Evolutionary conservation across 2,113 vertebrate genomes (phyloP), one percentile per base, ranked within the genome.

Genomic region (Galbula dea): DNA sequence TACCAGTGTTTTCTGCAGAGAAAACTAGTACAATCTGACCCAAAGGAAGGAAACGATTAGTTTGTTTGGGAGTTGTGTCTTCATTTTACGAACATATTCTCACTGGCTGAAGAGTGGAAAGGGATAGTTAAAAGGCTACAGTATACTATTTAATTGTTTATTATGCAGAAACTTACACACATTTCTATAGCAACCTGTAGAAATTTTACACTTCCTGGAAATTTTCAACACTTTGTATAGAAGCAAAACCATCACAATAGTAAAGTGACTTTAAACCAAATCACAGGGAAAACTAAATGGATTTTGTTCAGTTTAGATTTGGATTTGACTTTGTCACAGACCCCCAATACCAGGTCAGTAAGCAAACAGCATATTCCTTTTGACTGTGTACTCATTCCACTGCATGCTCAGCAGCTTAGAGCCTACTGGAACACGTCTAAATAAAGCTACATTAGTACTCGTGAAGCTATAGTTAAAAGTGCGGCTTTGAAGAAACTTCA

Each of bases 271-370:
- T 81, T 83, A 69, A 95, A 87, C 3, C 2, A 2, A 83, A 83
- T 19, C n/a, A 79, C 0, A 0, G 11, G 30, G 45, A 43, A 52
- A 86, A 68, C 13, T 3, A 12, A 36, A 61, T 0, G 2, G 13
- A 30, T 74, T 80, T 73, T 45, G 11, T 54, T 79, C 54, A 12
- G 29, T 46, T 85, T 72, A 45, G 27, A 69, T 34, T 73, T 58
- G 46, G 27, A 77, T 66, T 67, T 62, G 52, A 68, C 41, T 81
- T 62, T 24, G 17, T 41, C 48, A 61, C 20, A 48, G 10, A 82
- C 39, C 57, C 48, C 16, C 48, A 83, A 67, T 12, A 72, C 34
- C 20, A 52, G 39, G 20, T 72, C 52, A 57, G 39, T 46, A 66
- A 76, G 37, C 78, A 89, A 12, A 24, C 4, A 73, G 49, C 11